Conservation (phyloP, 2,888 invertebrate genomes). For the Acronicta psi region DNA sequence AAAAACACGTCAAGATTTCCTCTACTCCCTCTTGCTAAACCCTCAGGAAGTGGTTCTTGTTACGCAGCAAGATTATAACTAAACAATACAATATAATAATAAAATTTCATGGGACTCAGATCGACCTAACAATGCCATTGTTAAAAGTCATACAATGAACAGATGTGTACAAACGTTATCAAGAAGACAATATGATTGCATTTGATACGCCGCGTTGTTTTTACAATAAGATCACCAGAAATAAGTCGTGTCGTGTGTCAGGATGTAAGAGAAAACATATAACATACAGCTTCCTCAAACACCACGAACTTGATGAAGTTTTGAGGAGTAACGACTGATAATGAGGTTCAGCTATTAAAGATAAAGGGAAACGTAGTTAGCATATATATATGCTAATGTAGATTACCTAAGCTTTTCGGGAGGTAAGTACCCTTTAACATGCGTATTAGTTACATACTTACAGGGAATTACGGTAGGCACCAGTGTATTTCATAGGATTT, state of each 20-base stretch:
- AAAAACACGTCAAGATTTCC: too few relatives aligned
- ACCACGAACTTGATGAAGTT: not conserved
- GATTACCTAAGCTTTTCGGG: not conserved
- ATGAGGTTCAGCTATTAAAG: not conserved
- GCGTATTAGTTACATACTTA: not conserved
- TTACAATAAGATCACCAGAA: constrained; percentile 3
- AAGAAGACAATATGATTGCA: constrained; percentile 28
- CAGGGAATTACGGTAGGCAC: not conserved
- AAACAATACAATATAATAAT: constrained; percentile 5
- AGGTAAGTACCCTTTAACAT: not conserved
- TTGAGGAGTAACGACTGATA: too few relatives aligned
- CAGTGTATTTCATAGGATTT: not conserved
- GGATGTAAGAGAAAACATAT: not conserved
- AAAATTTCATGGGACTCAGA: constrained; percentile 21
- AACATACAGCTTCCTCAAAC: not conserved
- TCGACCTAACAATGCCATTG: constrained; percentile 38
- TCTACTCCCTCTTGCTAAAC: not conserved
- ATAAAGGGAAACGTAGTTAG: too few relatives aligned
- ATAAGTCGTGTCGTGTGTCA: not conserved
- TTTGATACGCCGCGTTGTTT: constrained; percentile 1
- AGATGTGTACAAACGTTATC: constrained; percentile 28
- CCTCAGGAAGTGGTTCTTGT: not conserved
- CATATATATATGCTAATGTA: not conserved
- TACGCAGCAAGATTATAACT: not conserved
- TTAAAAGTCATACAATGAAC: constrained; percentile 34